Percentiles rank a stretch among this genome's conserved stretches.
Conservation (phyloP, 2,797 vertebrate genomes). For the Caiman crocodilus region DNA sequence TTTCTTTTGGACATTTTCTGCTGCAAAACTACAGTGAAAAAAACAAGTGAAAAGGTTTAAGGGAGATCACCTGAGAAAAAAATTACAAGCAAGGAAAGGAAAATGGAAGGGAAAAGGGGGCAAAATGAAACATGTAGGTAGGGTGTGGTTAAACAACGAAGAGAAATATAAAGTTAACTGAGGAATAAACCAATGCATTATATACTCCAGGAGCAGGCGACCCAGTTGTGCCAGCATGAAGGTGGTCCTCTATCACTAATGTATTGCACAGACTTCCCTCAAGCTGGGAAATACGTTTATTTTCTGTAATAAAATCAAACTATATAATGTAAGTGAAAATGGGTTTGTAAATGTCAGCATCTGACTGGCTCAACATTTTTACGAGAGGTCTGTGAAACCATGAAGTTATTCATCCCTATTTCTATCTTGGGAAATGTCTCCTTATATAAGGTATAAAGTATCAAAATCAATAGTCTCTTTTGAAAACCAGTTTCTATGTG, state of each 20-base stretch:
- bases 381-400: neutral
- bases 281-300: neutral
- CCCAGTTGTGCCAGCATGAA: neutral
- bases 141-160: neutral
- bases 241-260: neutral
- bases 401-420: neutral
- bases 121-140: conserved; percentile 17
- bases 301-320: neutral
- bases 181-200: conserved; percentile 25
- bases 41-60: neutral
- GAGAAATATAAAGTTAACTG: neutral
- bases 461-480: neutral
- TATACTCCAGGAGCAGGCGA: neutral
- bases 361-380: neutral
- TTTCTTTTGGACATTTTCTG: conserved; percentile 5
- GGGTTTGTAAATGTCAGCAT: neutral
- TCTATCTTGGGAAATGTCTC: neutral
- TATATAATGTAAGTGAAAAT: neutral
- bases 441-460: neutral
- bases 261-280: neutral
- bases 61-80: neutral
- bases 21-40: conserved; percentile 22
- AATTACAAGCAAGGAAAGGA: neutral
- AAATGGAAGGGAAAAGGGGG: conserved; percentile 21
- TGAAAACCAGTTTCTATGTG: neutral